Conservation (phyloP, 1,140 invertebrate genomes). For the Theocolax elegans region DNA sequence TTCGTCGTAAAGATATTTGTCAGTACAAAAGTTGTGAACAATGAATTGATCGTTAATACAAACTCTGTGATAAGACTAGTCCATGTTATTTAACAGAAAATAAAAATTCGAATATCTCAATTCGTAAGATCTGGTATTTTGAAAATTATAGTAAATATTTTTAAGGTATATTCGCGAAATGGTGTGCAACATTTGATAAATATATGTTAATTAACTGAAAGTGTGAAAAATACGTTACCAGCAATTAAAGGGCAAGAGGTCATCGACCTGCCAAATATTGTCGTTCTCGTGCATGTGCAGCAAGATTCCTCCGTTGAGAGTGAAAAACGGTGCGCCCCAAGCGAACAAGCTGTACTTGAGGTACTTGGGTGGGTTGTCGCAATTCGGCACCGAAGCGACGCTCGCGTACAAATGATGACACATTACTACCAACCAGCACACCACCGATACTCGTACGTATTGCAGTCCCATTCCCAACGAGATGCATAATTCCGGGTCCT, state of each 20-base stretch:
- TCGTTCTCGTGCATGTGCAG: conserved; percentile 57
- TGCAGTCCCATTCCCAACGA: conserved; percentile 72
- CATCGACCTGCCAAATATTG: conserved; percentile 58
- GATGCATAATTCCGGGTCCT: conserved; percentile 75
- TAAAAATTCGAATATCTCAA: too few species aligned
- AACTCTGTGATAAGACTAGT: too few species aligned
- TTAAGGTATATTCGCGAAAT: too few species aligned
- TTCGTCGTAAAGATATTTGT: too few species aligned
- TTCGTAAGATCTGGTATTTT: too few species aligned
- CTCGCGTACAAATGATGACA: conserved; percentile 71
- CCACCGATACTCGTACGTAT: conserved; percentile 71
- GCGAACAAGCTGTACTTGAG: conserved; percentile 67
- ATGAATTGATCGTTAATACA: too few species aligned
- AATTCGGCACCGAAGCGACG: conserved; percentile 60
- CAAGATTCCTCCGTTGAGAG: conserved; percentile 54
- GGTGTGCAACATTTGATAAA: too few species aligned
- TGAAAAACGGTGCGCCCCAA: conserved; percentile 65
- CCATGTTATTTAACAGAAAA: too few species aligned
- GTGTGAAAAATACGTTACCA: conserved; percentile 64
- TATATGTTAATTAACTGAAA: too few species aligned
- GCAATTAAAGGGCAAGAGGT: conserved; percentile 65
- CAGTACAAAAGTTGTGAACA: too few species aligned
- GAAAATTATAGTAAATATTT: too few species aligned
- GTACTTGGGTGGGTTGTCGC: conserved; percentile 64
- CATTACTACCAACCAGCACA: conserved; percentile 74